phyloP scores from a whole-genome alignment of 2,113 vertebrate genomes.

The Myiopsitta monachus region DNA sequence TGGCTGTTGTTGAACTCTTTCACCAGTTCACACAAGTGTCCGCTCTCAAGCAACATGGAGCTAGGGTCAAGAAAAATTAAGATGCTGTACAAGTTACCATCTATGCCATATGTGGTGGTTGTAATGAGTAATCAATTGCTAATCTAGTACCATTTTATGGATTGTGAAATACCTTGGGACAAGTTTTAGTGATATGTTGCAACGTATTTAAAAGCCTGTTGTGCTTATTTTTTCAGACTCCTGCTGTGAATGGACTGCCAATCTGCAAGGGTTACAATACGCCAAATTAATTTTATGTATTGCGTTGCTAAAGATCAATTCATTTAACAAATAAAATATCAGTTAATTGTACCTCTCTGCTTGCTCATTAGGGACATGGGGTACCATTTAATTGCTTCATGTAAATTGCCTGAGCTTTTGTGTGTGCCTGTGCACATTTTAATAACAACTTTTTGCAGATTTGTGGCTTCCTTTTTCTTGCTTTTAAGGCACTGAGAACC shows the following conservation, averaged over 20 bases:
- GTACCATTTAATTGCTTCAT: slow-evolving; percentile 25
- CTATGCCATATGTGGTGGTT: neutral
- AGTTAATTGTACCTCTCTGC: slow-evolving; percentile 11
- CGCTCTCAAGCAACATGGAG: neutral
- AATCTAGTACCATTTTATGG: neutral
- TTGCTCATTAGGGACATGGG: neutral
- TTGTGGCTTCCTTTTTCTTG: neutral
- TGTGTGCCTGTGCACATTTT: neutral
- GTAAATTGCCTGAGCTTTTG: neutral
- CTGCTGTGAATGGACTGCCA: neutral
- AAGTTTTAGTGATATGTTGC: neutral
- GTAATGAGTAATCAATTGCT: neutral
- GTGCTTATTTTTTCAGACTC: neutral
- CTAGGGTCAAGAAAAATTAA: neutral
- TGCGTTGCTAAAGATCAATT: slow-evolving; percentile 18
- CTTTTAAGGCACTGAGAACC: neutral
- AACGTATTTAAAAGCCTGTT: neutral
- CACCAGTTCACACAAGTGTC: neutral
- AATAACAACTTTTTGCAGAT: neutral
- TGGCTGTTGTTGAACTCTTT: neutral
- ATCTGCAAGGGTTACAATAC: neutral
- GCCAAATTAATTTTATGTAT: slow-evolving; percentile 36
- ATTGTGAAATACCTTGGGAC: slow-evolving; percentile 18
- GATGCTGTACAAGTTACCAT: neutral
- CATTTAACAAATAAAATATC: slow-evolving; percentile 38